Evolutionary conservation across 1,140 invertebrate genomes (phyloP).

Genomic region (Hylaeus volcanicus): DNA sequence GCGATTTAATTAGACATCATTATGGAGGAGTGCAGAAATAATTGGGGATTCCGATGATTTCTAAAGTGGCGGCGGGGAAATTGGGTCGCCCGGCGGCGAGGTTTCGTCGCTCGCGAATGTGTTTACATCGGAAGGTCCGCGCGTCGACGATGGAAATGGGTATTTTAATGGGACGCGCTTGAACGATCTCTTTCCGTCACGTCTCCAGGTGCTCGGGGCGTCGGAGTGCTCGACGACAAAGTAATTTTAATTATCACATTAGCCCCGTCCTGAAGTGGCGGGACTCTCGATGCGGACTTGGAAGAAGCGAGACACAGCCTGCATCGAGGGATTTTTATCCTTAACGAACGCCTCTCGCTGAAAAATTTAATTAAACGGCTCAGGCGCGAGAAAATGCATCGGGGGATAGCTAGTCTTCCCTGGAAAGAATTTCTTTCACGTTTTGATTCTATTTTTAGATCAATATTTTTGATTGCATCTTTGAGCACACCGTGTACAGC

Average conservation of each 20-base stretch:
- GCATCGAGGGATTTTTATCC: conserved; percentile 51
- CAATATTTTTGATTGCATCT: too few species aligned
- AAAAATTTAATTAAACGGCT: conserved; percentile 66
- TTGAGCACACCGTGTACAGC: too few species aligned
- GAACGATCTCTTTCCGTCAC: conserved; percentile 5
- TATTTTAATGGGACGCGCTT: conserved; percentile 56
- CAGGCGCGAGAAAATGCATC: conserved; percentile 34
- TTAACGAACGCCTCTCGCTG: conserved; percentile 57
- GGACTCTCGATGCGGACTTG: background rate
- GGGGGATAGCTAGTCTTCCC: too few species aligned
- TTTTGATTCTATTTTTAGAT: too few species aligned
- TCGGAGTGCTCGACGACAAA: conserved; percentile 45
- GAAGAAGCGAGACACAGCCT: conserved; percentile 22
- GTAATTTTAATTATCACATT: conserved; percentile 67
- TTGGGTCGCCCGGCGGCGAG: conserved; percentile 24
- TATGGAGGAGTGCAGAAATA: background rate
- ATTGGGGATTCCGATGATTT: background rate
- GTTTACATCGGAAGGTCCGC: conserved; percentile 33
- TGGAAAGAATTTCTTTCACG: too few species aligned
- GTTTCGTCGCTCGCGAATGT: conserved; percentile 13
- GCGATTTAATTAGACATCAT: conserved; percentile 17
- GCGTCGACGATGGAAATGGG: conserved; percentile 25
- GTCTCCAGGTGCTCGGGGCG: background rate
- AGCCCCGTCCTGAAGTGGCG: conserved; percentile 28
- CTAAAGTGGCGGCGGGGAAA: background rate